Conservation (phyloP, 2,797 vertebrate genomes). For the Pitangus sulphuratus region DNA sequence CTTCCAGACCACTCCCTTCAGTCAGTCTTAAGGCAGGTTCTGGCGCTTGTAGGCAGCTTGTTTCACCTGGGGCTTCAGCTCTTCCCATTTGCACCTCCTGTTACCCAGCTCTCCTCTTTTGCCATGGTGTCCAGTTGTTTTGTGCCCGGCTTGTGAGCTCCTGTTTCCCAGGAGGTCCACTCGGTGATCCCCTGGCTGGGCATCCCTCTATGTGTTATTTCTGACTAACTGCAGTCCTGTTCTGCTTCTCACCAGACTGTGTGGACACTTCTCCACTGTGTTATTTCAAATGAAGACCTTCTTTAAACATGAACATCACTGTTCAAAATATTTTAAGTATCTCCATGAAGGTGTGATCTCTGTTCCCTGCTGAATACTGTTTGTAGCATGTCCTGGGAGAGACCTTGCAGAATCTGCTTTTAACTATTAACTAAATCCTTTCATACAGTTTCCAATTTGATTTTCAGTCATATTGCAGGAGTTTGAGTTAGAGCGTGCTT, state of each 20-base stretch:
- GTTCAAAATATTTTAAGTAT: neutral
- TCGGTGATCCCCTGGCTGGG: neutral
- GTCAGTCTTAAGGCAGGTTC: neutral
- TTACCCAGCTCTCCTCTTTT: neutral
- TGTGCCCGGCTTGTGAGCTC: neutral
- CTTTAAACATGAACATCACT: neutral
- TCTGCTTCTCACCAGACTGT: neutral
- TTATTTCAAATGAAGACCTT: neutral
- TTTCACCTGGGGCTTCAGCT: neutral
- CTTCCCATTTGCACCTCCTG: neutral
- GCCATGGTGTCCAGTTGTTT: accelerated
- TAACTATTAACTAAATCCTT: neutral
- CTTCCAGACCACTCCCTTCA: neutral
- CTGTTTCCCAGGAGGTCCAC: neutral
- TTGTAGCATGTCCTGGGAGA: neutral
- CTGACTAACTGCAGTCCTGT: neutral
- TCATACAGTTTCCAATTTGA: neutral
- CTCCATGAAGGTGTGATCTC: accelerated
- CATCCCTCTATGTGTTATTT: neutral
- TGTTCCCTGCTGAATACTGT: neutral
- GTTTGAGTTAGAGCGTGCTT: neutral
- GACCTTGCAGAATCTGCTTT: neutral
- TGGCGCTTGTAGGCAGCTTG: neutral
- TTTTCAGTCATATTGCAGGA: neutral
- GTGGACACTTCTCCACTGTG: neutral